Conservation (phyloP, 2,113 vertebrate genomes). For the Pteruthius melanotis region DNA sequence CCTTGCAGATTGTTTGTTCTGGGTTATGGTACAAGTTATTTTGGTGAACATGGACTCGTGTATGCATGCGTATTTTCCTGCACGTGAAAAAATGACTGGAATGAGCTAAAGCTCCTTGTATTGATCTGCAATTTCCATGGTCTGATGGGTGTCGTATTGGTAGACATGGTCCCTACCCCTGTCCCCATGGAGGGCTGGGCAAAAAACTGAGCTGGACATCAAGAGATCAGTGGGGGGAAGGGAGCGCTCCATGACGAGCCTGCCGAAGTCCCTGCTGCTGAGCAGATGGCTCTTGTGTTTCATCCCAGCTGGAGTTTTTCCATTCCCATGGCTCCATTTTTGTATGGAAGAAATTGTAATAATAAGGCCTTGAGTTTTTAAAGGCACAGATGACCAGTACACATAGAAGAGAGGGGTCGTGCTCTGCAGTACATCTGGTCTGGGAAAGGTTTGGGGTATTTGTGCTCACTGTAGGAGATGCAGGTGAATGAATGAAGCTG, state of each 20-base stretch:
- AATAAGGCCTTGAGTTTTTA: neutral
- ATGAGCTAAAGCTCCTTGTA: neutral
- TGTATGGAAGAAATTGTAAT: neutral
- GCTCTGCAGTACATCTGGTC: neutral
- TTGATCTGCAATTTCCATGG: neutral
- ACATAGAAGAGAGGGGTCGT: rapidly evolving
- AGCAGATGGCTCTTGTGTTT: neutral
- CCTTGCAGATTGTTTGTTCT: neutral
- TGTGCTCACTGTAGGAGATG: neutral
- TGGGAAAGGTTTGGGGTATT: neutral
- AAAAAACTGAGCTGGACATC: neutral
- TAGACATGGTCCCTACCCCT: neutral
- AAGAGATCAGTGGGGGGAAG: neutral
- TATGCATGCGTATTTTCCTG: rapidly evolving
- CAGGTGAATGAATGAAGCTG: neutral
- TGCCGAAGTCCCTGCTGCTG: rapidly evolving
- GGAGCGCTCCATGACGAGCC: neutral
- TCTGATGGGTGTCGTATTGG: neutral
- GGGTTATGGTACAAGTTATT: neutral
- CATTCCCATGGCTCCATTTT: neutral
- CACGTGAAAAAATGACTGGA: neutral
- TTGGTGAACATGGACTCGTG: neutral
- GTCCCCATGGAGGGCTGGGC: rapidly evolving
- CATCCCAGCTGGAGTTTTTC: neutral
- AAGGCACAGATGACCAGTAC: neutral